phyloP scores from a whole-genome alignment of 2,888 invertebrate species.

The Tubulanus polymorphus region DNA sequence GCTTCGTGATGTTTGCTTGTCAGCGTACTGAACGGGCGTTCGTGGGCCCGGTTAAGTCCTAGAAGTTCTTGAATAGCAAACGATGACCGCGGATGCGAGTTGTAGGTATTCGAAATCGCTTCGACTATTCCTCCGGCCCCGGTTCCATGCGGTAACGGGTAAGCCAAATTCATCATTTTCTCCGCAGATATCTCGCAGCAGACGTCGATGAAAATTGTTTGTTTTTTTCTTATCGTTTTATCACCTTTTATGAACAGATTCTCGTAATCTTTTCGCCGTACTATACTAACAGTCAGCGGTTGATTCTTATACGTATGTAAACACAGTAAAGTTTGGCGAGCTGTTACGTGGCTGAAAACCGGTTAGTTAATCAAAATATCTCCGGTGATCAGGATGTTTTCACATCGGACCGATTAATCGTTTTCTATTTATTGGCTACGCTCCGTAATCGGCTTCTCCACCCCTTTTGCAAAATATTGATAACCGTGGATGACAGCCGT shows the following conservation, averaged over 20 bases:
- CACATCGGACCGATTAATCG: too few relatives aligned
- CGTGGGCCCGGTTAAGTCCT: neutral
- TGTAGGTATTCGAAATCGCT: neutral
- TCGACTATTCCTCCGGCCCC: neutral
- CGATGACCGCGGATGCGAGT: neutral
- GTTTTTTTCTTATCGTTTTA: too few relatives aligned
- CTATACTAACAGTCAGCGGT: too few relatives aligned
- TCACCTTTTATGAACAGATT: too few relatives aligned
- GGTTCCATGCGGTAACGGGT: neutral
- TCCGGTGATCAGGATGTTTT: too few relatives aligned
- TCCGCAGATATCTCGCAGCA: too few relatives aligned
- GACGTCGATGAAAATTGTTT: too few relatives aligned
- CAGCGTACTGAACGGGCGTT: neutral
- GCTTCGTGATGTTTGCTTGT: neutral
- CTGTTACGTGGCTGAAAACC: too few relatives aligned
- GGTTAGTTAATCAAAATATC: too few relatives aligned
- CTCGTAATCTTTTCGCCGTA: too few relatives aligned
- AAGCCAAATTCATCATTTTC: neutral
- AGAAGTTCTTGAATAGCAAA: neutral
- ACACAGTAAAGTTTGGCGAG: too few relatives aligned
- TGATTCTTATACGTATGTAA: too few relatives aligned
- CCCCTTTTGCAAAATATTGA: neutral
- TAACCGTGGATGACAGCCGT: neutral
- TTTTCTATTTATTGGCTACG: constrained; percentile 3
- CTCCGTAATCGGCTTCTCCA: neutral